Evolutionary conservation across 2,113 vertebrate genomes (phyloP), one percentile per base, ranked within the genome.

Genomic region (Brienomyrus brachyistius): DNA sequence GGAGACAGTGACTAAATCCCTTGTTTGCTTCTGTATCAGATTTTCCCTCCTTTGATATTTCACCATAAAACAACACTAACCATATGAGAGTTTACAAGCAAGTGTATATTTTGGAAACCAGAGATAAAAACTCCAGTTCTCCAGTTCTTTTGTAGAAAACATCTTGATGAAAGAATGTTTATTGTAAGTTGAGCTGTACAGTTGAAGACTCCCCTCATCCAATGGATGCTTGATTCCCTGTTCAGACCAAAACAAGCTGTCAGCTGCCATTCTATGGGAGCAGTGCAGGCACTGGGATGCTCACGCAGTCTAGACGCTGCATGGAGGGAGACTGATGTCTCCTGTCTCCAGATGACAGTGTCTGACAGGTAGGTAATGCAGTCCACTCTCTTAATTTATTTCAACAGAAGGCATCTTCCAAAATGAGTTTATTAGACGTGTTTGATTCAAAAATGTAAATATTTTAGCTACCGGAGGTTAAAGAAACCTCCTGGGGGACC

Each of bases 191-290:
- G 80, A 89, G 84, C 27, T 27, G 51, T 31, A 47, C 1, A 56
- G 35, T 5, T 48, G 40, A 48, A 23, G 50, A 48, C 83, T 21
- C n/a, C 43, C 83, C 91, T 91, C 92, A 56, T 89, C 90, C 50
- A 45, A 90, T 84, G 74, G 91, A 92, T 91, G 56, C 74, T 47
- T 11, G 1, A 77, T 91, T 40, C 56, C 90, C 89, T 74, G 40
- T 54, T 90, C 50, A 40, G 88, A 91, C 92, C 94, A 94, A 93
- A 92, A 92, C 91, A 94, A 94, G 92, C 88, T 35, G 92, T 94
- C 91, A 91, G 90, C 90, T 91, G 88, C 91, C 90, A 89, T 94
- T 88, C 90, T 90, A 90, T 91, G 89, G 19, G 50, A 90, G 89
- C 77, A 31, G 56, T 35, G 88, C 35, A 90, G 88, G 48, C 85